phyloP scores from a whole-genome alignment of 2,113 vertebrate genomes.

The Ictidomys tridecemlineatus region DNA sequence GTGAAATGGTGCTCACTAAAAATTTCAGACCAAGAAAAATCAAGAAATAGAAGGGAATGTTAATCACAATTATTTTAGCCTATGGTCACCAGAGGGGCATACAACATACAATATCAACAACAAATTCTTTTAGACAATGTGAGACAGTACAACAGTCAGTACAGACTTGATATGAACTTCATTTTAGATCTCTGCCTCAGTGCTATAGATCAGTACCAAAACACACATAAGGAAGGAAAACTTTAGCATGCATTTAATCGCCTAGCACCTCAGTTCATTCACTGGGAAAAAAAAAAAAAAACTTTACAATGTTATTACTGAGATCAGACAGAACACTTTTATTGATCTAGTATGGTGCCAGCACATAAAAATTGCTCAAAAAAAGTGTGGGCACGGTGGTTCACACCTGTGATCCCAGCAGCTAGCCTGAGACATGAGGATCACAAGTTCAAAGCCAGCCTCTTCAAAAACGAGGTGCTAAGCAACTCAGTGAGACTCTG shows the following conservation, averaged over 20 bases:
- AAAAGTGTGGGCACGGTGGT: neutral
- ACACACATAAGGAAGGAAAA: neutral
- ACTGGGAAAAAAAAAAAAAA: neutral
- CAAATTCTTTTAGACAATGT: neutral
- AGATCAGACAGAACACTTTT: constrained; percentile 14
- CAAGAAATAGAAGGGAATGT: constrained; percentile 8
- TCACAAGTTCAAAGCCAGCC: too few relatives aligned
- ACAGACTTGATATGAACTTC: neutral
- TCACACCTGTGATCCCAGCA: too few relatives aligned
- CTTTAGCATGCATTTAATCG: neutral
- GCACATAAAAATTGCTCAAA: neutral
- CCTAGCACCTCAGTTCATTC: neutral
- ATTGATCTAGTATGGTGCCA: neutral
- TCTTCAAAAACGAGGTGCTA: too few relatives aligned
- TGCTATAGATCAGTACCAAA: neutral
- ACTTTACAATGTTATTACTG: neutral
- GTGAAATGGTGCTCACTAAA: neutral
- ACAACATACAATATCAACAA: neutral
- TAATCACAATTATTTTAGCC: constrained; percentile 6
- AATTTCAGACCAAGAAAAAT: neutral
- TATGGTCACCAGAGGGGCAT: neutral
- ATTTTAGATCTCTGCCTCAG: neutral
- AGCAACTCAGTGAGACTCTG: too few relatives aligned
- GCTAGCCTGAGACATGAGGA: too few relatives aligned
- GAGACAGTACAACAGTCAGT: neutral